Evolutionary conservation across 2,797 vertebrate genomes (phyloP).

Genomic region (Ataeniobius toweri): DNA sequence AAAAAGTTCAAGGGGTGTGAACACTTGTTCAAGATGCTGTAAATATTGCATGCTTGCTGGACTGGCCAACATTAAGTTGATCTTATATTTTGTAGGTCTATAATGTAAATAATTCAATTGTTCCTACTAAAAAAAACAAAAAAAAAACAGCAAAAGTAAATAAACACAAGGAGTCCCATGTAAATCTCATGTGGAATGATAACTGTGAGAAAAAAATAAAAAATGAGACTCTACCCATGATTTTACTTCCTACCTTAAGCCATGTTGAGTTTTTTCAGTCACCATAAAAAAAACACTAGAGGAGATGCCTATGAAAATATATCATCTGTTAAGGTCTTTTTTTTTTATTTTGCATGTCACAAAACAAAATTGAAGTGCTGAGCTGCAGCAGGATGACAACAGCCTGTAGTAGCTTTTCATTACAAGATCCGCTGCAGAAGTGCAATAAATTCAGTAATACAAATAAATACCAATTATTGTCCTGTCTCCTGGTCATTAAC

Average conservation of each 20-base stretch:
- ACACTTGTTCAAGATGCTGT: not conserved
- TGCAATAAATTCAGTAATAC: conserved; percentile 56
- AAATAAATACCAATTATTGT: conserved; percentile 69
- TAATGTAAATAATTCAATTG: conserved; percentile 29
- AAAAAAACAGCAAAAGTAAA: not conserved
- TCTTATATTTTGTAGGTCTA: not conserved
- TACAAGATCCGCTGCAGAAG: conserved; percentile 43
- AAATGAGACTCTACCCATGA: not conserved
- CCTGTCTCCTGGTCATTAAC: conserved; percentile 54
- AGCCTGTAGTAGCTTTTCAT: conserved; percentile 28
- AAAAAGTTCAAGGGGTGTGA: not conserved
- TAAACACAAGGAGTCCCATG: not conserved
- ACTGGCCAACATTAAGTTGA: conserved; percentile 7
- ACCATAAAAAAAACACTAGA: not conserved
- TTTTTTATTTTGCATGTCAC: conserved; percentile 24
- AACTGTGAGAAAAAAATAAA: conserved; percentile 22
- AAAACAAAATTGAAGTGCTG: conserved; percentile 36
- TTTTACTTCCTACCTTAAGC: not conserved
- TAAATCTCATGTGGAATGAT: not conserved
- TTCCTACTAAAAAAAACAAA: not conserved
- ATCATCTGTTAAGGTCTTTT: conserved; percentile 41
- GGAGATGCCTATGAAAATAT: conserved; percentile 14
- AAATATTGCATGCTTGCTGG: conserved; percentile 38
- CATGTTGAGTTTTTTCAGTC: conserved; percentile 9
- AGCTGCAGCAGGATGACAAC: conserved; percentile 32